Conservation (phyloP, 2,113 vertebrate species). For the Phrynocephalus versicolor region DNA sequence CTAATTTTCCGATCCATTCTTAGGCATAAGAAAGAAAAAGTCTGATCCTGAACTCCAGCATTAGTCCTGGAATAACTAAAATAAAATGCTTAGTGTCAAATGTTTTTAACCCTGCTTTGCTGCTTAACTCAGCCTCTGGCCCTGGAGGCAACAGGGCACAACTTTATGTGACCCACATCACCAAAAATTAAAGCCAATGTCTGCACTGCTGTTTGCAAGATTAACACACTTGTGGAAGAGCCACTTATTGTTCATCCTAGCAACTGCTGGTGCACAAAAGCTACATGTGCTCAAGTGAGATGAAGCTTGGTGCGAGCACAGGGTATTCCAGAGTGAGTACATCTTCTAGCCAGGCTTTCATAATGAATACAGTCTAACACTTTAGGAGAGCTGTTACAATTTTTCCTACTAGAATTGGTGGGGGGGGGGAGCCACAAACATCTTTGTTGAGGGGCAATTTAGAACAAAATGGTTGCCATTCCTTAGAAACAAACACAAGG, state of each 20-base stretch:
- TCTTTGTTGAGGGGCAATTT: too few relatives aligned
- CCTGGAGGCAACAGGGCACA: background rate
- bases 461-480: too few relatives aligned
- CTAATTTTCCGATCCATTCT: background rate
- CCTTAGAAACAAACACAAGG: too few relatives aligned
- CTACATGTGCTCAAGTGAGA: rapidly evolving
- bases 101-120: background rate
- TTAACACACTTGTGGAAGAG: background rate
- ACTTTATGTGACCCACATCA: background rate
- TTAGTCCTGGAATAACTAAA: background rate
- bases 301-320: background rate
- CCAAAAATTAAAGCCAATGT: background rate
- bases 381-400: background rate
- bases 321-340: too few relatives aligned
- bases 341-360: too few relatives aligned
- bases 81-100: rapidly evolving
- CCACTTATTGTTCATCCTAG: rapidly evolving
- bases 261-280: rapidly evolving
- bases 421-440: background rate
- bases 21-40: background rate
- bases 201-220: background rate
- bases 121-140: background rate
- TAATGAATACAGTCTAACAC: too few relatives aligned
- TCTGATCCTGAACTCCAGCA: background rate
- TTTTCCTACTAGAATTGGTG: background rate